A percentile compares a stretch with the other conserved stretches of the same genome.
Evolutionary conservation across 1,140 invertebrate species (phyloP).

Genomic region (Diachasma alloeum): DNA sequence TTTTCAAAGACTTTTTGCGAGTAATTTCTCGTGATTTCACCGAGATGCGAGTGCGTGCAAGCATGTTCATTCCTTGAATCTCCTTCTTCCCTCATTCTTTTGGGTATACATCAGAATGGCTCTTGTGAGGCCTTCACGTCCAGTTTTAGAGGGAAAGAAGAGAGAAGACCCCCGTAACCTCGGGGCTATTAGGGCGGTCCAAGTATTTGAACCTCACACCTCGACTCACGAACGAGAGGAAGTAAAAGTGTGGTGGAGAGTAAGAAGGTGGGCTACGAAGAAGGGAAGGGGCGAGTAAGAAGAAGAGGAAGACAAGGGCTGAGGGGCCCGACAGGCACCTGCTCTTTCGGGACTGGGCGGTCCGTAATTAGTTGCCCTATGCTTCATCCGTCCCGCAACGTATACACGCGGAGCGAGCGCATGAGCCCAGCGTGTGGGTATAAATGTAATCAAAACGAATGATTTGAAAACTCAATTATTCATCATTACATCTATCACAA

Average conservation of each 20-base stretch:
- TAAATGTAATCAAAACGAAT: conserved; percentile 63
- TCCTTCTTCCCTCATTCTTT: background rate
- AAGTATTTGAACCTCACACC: conserved; percentile 64
- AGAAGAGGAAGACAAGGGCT: background rate
- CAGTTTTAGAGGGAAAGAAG: conserved; percentile 16
- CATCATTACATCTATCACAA: conserved; percentile 53
- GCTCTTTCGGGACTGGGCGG: conserved; percentile 62
- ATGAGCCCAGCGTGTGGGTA: conserved; percentile 23
- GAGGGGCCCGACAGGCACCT: conserved; percentile 58
- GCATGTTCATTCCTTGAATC: background rate
- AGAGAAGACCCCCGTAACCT: conserved; percentile 58
- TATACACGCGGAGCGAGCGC: background rate
- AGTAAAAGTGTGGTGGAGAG: background rate
- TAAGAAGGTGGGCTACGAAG: background rate
- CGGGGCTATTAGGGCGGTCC: conserved; percentile 61
- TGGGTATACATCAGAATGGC: background rate
- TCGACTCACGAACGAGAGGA: conserved; percentile 43
- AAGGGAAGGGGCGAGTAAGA: background rate
- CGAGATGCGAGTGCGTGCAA: background rate
- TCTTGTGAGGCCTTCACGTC: background rate
- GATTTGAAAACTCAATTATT: conserved; percentile 64
- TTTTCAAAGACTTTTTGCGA: too few species aligned
- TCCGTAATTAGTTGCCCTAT: conserved; percentile 60
- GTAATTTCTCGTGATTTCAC: background rate
- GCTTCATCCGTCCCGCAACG: conserved; percentile 45